Evolutionary conservation across 1,140 invertebrate genomes (phyloP), one percentile per base, ranked within the genome.

Genomic region (Dolichoris vasculosae): DNA sequence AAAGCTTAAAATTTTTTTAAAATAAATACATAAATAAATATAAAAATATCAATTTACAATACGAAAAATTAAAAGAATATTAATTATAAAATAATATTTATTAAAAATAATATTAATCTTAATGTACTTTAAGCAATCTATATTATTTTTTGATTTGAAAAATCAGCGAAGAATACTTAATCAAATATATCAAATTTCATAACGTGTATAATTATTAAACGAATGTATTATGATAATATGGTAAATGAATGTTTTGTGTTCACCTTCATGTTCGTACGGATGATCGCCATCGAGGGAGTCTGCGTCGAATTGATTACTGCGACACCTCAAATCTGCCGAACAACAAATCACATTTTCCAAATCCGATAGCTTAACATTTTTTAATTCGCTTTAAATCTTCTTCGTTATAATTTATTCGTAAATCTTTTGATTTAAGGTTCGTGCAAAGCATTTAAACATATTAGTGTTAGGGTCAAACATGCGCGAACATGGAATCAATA

Each of bases 241-340:
- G 48, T 76, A 84, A 80, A 69, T 73, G 81, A 82, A 76, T 85
- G 83, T 78, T 32, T 67, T 79, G 48, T 51, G 83, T 89, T 87
- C 93, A 93, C 93, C 93, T 93, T 92, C 91, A 89, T 90, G 89
- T 86, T 93, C 93, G 89, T 89, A 89, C 85, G 90, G 90, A 89
- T 90, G 90, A 89, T 92, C 92, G 84, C 91, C 93, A 86, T 93
- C 92, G 87, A 93, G 92, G 86, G 93, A 93, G 89, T 93, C 92
- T 88, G 91, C 93, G 63, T 92, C 92, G 90, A 92, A 93, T 87
- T 92, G 89, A 90, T 91, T 92, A 91, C 93, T 93, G 87, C 90
- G 92, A 89, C 92, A 92, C 90, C 91, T 93, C 88, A 91, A 89
- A 93, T 93, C 93, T 93, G 91, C 88, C 89, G 89, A 92, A 88